A percentile compares a stretch with the other conserved stretches of the same genome.
phyloP scores from a whole-genome alignment of 2,888 invertebrate genomes.

The Polyploca ridens region DNA sequence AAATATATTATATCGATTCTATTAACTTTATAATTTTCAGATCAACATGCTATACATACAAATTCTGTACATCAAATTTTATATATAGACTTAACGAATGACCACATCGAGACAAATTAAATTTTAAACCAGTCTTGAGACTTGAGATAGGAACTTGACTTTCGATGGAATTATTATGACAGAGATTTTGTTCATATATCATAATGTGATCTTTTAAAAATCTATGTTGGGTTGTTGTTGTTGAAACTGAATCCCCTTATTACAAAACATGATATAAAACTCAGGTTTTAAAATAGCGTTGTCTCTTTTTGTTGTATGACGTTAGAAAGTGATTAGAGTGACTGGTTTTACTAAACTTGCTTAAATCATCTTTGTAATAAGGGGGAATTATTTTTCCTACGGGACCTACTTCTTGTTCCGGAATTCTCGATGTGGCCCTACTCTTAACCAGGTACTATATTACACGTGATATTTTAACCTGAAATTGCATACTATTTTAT shows the following conservation, averaged over 20 bases:
- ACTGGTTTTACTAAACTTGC: too few species aligned
- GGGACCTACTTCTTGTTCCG: too few species aligned
- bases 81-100: constrained; percentile 20
- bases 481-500: constrained; percentile 19
- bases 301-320: too few species aligned
- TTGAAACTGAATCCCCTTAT: neutral
- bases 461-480: constrained; percentile 35
- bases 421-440: constrained; percentile 1
- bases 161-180: neutral
- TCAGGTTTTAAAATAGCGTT: too few species aligned
- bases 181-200: too few species aligned
- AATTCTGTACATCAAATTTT: constrained; percentile 20
- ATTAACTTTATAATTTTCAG: constrained; percentile 44
- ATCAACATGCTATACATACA: constrained; percentile 43
- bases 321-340: too few species aligned
- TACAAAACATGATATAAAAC: too few species aligned
- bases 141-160: neutral
- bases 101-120: constrained; percentile 15
- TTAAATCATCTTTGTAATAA: too few species aligned
- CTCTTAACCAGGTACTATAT: constrained; percentile 41
- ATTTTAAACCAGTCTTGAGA: neutral
- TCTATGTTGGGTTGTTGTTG: too few species aligned
- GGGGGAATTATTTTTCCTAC: too few species aligned
- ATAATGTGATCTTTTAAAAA: too few species aligned
- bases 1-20: constrained; percentile 42